Evolutionary conservation across 1,140 invertebrate species (phyloP).

Genomic region (Drosophila santomea): DNA sequence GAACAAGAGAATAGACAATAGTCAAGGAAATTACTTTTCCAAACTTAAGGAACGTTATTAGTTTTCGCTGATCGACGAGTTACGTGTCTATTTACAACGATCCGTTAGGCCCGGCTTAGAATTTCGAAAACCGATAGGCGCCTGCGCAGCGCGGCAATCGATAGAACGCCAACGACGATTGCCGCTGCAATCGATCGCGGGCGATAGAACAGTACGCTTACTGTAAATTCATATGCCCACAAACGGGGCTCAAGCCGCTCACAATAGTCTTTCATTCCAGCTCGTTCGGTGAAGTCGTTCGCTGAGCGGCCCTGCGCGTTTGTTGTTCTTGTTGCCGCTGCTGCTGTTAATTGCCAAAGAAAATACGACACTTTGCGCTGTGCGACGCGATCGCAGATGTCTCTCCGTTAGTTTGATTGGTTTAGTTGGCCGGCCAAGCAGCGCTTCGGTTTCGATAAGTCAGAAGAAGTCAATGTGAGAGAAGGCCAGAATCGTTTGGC

Average conservation of each 20-base stretch:
- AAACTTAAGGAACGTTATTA: too few species aligned
- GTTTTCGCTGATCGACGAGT: too few species aligned
- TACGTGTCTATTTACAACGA: too few species aligned
- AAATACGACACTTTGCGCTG: conserved; percentile 19
- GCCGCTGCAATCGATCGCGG: neutral
- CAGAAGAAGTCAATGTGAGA: conserved; percentile 1
- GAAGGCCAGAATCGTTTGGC: conserved; percentile 12
- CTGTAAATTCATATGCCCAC: too few species aligned
- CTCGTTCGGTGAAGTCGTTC: conserved; percentile 11
- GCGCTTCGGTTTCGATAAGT: conserved; percentile 11
- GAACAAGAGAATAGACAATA: too few species aligned
- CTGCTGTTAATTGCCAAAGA: conserved; percentile 42
- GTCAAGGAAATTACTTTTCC: too few species aligned
- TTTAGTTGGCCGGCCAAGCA: neutral
- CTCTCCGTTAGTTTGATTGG: neutral
- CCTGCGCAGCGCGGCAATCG: conserved; percentile 26
- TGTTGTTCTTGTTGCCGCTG: conserved; percentile 25
- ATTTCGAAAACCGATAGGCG: conserved; percentile 23
- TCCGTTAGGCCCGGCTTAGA: neutral
- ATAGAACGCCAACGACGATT: conserved; percentile 12
- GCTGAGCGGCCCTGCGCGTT: conserved; percentile 10
- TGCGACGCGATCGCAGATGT: conserved; percentile 13
- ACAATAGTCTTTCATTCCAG: too few species aligned
- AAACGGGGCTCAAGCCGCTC: too few species aligned
- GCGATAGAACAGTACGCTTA: neutral